A percentile compares a stretch with the other conserved stretches of the same genome.
phyloP scores from a whole-genome alignment of 2,888 invertebrate genomes.

The Ornithoptera priamus region DNA sequence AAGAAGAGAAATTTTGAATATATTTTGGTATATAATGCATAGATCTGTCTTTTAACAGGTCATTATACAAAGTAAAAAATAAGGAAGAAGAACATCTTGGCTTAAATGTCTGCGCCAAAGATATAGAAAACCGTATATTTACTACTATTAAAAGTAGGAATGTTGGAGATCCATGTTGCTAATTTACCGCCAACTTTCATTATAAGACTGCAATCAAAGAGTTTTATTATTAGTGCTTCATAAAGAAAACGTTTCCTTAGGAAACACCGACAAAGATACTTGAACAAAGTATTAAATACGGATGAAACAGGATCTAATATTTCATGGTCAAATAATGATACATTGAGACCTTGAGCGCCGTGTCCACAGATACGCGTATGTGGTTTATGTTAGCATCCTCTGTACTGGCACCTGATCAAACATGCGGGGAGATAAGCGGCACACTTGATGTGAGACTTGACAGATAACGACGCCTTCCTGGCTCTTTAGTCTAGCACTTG shows the following conservation, averaged over 20 bases:
- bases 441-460: slow-evolving; percentile 73
- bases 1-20: too few relatives aligned
- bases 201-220: too few relatives aligned
- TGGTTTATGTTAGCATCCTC: slow-evolving; percentile 57
- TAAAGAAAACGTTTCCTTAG: neutral
- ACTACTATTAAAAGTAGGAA: too few relatives aligned
- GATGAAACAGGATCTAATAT: slow-evolving; percentile 43
- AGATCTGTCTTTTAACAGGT: too few relatives aligned
- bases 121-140: too few relatives aligned
- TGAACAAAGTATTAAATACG: slow-evolving; percentile 39
- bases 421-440: slow-evolving; percentile 71
- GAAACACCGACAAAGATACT: neutral
- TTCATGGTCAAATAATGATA: slow-evolving; percentile 63
- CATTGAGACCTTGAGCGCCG: slow-evolving; percentile 57
- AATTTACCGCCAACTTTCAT: too few relatives aligned
- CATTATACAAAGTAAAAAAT: too few relatives aligned
- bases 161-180: too few relatives aligned
- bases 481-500: slow-evolving; percentile 51
- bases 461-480: slow-evolving; percentile 68
- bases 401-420: slow-evolving; percentile 74
- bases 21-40: too few relatives aligned
- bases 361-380: slow-evolving; percentile 44
- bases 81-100: too few relatives aligned
- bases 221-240: neutral
- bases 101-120: too few relatives aligned